Evolutionary conservation across 2,797 vertebrate genomes (phyloP), one percentile per base, ranked within the genome.

Genomic region (Danio albolineatus): DNA sequence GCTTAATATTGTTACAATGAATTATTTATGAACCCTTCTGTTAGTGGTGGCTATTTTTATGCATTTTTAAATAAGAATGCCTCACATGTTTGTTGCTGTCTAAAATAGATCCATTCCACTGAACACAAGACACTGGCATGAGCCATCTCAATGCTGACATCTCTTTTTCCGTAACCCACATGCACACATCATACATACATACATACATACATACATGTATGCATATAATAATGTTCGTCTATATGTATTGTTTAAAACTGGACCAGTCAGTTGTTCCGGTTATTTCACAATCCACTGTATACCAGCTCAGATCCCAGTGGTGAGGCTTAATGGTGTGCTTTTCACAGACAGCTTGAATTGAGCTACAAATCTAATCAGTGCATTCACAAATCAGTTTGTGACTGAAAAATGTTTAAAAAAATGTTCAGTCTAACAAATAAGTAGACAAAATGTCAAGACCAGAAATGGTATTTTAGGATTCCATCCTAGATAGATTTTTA

Each of bases 11-110:
- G 54, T n/a, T 28, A n/a, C 54, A 73, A 16, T 59, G 0, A 73
- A 46, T 59, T 36, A 59, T 73, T 59, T 21, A 46, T 7, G 13
- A n/a, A 36, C 13, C 19, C 5, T 57, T 59, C 14, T 10, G 17
- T 44, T 44, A 46, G 44, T 59, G 41, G 41, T 73, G 54, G 54
- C 17, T 72, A 57, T 72, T 13, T 73, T 44, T 7, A 8, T 59
- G 12, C 6, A 0, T 57, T 53, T 59, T 59, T 12, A 2, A 17
- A 10, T 73, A 21, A 19, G 54, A 59, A 73, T 73, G 54, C 71
- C 71, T 57, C 1, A 0, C 41, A 44, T 57, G 54, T n/a, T 28
- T 10, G 3, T 54, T 73, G 70, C 1, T 3, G 14, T 46, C 14
- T 36, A 46, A 57, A 53, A 73, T 73, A 12, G 17, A 46, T 46